Base-by-base conservation (phyloP, 2,797 vertebrate species). In the Galaxias olidus region DNA sequence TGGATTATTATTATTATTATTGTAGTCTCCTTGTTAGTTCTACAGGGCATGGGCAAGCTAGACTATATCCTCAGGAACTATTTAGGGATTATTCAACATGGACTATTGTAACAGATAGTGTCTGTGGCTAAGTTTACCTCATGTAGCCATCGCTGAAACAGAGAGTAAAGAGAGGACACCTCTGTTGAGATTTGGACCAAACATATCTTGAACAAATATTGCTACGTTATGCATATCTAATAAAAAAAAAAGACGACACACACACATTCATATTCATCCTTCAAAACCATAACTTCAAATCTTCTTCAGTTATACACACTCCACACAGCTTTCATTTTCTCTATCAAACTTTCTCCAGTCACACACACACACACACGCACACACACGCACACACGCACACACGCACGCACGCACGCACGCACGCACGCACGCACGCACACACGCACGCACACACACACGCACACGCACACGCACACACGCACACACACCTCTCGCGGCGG, bases 401-500 rank as follows among this genome's bases (percentile, higher is more conserved):
- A 51, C 18, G 52, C 12, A 43, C 0, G 14, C 1, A 18, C 71
- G 30, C 68, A 76, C 80, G 85, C 84, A 92, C 92, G 47, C 10
- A 15, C 13, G 15, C 0, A 10, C 1, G 40, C 68, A 20, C 68
- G 75, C 83, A 86, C 82, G 91, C 92, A 20, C 41, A 8, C 4
- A 1, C 0, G 9, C 3, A 17, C 72, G 30, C 71, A 77, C 84
- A 86, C 15, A 48, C 10, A 56, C 18, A 55, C 17, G 57, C 47
- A 59, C 20, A 30, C 17, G 17, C 42, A 13, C 41, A 59, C 44
- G 55, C 12, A 19, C 10, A 42, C 0, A 13, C 10, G 12, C 69
- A 17, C 69, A 72, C 86, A 79, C 80, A 97, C 98, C 95, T 96
- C 88, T 98, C 96, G 62, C 96, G 91, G 42, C 96, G 94, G 0